Base-by-base conservation (phyloP, 2,797 vertebrate genomes). In the Urophycis tenuis region DNA sequence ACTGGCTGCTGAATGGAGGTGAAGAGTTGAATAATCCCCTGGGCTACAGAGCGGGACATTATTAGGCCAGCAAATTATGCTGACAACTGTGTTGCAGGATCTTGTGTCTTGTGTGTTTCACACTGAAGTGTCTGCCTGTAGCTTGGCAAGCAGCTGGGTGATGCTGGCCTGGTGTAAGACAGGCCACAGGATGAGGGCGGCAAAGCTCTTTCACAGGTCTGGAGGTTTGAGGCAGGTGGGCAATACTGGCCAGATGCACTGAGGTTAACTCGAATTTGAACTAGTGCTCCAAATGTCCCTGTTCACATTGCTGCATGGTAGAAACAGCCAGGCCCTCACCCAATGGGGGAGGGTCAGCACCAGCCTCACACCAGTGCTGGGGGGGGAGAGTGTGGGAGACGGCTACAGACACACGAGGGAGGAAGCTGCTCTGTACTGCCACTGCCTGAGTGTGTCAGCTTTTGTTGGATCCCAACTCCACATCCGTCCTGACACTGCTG, bases 31-130 rank as follows among this genome's bases (percentile, higher is more conserved):
- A 87, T 89, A 88, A 89, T 89, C 84, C 88, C 85, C 69, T 3
- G 78, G 84, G 87, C 86, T 89, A 88, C 83, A 82, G 82, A 87
- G 84, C 81, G 19, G 67, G 80, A 90, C 87, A 89, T 89, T 90
- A 91, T 84, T 85, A 90, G 81, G 85, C 78, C 73, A 83, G 81
- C 83, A 90, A 88, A 89, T 91, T 87, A 89, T 88, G 88, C 88
- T 91, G 91, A 91, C 90, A 88, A 86, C 84, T 88, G 79, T 87
- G 91, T 89, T 87, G 87, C 82, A 49, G 85, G 84, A 83, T 84
- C 81, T 73, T 84, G 69, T 74, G 79, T 75, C 81, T 72, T 9
- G 82, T 75, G 84, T 88, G 87, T 84, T 74, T 88, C 88, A 91
- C 89, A 85, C 87, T 89, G 90, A 91, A 90, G 91, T 89, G 85